A percentile compares a stretch with the other conserved stretches of the same genome.
Conservation (phyloP, 2,797 vertebrate species). For the Falco rusticolus region DNA sequence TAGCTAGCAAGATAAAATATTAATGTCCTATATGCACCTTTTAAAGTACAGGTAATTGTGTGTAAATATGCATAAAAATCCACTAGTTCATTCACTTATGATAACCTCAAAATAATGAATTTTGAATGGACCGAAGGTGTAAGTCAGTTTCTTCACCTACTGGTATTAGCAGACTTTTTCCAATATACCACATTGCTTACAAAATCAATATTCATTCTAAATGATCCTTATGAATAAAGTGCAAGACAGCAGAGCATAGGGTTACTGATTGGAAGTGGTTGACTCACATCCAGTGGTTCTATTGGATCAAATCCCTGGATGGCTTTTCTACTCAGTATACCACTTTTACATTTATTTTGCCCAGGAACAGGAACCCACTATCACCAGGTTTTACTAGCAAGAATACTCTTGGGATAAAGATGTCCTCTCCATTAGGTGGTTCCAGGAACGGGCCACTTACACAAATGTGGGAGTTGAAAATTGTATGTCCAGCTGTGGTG, state of each 20-base stretch:
- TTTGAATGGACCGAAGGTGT: background rate
- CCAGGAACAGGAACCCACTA: background rate
- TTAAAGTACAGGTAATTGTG: background rate
- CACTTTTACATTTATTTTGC: background rate
- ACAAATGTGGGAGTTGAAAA: background rate
- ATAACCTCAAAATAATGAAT: background rate
- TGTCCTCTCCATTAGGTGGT: background rate
- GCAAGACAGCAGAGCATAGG: background rate
- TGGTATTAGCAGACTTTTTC: background rate
- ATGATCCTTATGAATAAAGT: background rate
- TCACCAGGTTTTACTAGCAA: background rate
- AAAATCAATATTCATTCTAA: background rate
- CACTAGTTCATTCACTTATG: background rate
- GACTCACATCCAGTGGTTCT: background rate
- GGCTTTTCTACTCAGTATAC: background rate
- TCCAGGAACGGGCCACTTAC: background rate
- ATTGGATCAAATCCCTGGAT: background rate
- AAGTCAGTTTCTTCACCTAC: background rate
- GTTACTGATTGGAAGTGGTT: background rate
- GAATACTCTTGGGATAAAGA: background rate
- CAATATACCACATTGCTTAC: background rate
- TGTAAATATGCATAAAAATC: background rate
- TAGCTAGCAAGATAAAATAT: background rate
- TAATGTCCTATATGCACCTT: background rate
- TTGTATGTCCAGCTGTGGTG: background rate